Percentiles rank a stretch among this genome's conserved stretches.
Conservation (phyloP, 2,113 vertebrate species). For the Python bivittatus region DNA sequence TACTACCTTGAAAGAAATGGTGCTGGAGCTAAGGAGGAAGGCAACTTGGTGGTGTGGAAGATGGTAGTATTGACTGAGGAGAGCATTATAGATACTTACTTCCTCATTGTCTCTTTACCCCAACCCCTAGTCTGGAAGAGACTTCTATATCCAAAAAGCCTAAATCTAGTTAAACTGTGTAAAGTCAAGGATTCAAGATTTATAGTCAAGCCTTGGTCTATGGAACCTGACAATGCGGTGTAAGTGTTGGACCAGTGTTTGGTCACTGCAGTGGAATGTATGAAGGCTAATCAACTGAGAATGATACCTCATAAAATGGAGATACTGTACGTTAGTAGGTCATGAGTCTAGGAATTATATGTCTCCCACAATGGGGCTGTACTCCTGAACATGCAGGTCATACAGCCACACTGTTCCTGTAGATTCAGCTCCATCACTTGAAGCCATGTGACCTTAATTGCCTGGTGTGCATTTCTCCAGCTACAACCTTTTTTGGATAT, state of each 20-base stretch:
- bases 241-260: background rate
- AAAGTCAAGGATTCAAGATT: background rate
- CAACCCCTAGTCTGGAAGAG: background rate
- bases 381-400: background rate
- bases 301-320: background rate
- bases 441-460: background rate
- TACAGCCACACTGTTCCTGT: background rate
- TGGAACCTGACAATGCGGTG: background rate
- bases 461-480: background rate
- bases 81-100: background rate
- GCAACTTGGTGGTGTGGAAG: background rate
- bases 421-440: background rate
- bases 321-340: background rate
- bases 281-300: background rate
- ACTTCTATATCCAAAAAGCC: background rate
- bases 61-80: background rate
- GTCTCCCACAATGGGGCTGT: background rate
- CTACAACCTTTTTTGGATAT: background rate
- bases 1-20: background rate
- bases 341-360: background rate
- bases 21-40: background rate
- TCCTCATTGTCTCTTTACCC: background rate
- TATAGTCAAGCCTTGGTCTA: background rate
- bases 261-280: background rate
- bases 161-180: background rate